These are phyloP conservation scores for Meda fulgida DNA, from an alignment of 2,797 vertebrate genomes.

Conservation along the genomic window DNA sequence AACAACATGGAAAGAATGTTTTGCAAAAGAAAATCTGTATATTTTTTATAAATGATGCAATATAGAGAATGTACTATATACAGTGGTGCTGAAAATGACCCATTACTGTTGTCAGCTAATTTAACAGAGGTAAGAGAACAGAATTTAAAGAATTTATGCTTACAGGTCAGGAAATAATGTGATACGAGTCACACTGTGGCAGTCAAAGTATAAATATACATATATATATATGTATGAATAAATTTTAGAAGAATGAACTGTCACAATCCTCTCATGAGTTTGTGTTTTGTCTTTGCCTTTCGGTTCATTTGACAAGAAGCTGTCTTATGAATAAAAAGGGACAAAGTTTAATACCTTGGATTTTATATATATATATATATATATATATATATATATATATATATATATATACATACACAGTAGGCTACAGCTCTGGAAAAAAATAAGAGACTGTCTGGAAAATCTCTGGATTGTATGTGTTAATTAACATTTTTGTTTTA, in stretches of 20 bases:
- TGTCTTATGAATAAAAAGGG: background rate
- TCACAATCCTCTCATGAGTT: background rate
- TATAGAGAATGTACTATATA: constrained; percentile 84
- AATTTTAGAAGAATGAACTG: constrained; percentile 68
- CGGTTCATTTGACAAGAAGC: background rate
- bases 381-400: background rate
- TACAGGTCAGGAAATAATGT: constrained; percentile 73
- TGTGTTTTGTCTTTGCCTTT: constrained; percentile 9
- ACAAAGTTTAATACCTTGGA: background rate
- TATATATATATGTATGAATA: constrained; percentile 61
- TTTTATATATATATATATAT: background rate
- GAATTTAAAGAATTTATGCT: constrained; percentile 81
- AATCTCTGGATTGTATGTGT: background rate
- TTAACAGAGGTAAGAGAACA: constrained; percentile 75
- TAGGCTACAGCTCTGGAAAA: background rate
- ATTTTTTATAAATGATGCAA: constrained; percentile 87
- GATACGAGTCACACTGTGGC: constrained; percentile 75
- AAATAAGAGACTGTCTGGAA: too few relatives aligned
- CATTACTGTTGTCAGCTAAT: constrained; percentile 81
- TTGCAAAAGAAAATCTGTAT: constrained; percentile 78
- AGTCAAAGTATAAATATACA: constrained; percentile 62
- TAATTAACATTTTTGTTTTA: background rate
- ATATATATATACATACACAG: too few relatives aligned
- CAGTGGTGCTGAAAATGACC: constrained; percentile 85
- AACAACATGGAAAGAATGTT: constrained; percentile 83